phyloP scores from a whole-genome alignment of 2,888 invertebrate species.

The Brenthis ino region DNA sequence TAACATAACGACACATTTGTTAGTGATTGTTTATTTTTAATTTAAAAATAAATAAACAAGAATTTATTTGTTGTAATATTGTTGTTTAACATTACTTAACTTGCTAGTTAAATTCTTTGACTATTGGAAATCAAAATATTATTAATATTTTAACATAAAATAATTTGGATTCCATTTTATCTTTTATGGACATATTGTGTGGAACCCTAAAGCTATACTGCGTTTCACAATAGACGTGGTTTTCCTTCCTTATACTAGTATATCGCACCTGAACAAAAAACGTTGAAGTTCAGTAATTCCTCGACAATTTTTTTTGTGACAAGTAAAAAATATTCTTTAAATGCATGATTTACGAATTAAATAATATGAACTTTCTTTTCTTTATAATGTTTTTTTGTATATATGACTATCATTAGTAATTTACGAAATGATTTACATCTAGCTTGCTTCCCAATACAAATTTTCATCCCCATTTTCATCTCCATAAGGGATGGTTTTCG shows the following conservation, averaged over 20 bases:
- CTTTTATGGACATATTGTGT: neutral
- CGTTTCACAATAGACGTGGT: conserved; percentile 3
- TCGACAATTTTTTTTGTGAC: neutral
- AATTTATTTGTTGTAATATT: neutral
- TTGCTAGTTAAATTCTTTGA: too few species aligned
- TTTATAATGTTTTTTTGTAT: neutral
- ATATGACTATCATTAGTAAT: too few species aligned
- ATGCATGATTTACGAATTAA: neutral
- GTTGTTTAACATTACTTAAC: neutral
- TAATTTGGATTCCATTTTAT: neutral
- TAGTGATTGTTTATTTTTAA: too few species aligned
- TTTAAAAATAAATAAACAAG: too few species aligned
- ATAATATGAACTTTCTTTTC: neutral
- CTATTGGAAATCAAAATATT: neutral
- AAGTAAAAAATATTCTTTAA: neutral
- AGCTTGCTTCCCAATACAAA: too few species aligned
- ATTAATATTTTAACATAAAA: neutral
- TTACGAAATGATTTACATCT: too few species aligned
- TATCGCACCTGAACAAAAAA: neutral
- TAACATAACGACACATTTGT: too few species aligned
- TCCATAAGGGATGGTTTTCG: too few species aligned
- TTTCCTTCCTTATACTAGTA: conserved; percentile 11
- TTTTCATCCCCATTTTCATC: too few species aligned
- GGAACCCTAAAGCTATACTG: conserved; percentile 3
- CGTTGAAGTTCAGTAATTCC: neutral